phyloP scores from a whole-genome alignment of 2,888 invertebrate species.

The Limnephilus lunatus region DNA sequence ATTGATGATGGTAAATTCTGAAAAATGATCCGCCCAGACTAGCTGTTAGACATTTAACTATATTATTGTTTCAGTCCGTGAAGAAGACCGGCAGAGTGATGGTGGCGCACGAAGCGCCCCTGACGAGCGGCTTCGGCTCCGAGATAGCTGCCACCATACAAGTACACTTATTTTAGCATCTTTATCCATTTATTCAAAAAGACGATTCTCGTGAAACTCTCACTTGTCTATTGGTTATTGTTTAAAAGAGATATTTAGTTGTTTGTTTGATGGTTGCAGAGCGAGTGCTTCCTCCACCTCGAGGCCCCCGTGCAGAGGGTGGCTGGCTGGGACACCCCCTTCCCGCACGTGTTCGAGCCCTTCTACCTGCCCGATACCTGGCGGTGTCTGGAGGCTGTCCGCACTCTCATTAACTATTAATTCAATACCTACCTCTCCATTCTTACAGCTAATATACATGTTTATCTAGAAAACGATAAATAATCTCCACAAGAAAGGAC shows the following conservation, averaged over 20 bases:
- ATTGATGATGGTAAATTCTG: background rate
- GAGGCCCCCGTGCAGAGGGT: slow-evolving; percentile 95
- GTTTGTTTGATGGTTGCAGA: slow-evolving; percentile 75
- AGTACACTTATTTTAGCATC: slow-evolving; percentile 73
- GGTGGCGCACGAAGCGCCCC: slow-evolving; percentile 96
- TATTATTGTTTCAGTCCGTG: slow-evolving; percentile 85
- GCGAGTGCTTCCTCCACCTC: slow-evolving; percentile 94
- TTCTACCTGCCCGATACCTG: slow-evolving; percentile 97
- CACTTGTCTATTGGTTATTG: too few relatives aligned
- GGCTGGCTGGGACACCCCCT: slow-evolving; percentile 98
- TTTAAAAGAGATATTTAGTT: slow-evolving; percentile 24
- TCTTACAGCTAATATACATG: too few relatives aligned
- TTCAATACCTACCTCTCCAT: too few relatives aligned
- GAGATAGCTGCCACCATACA: slow-evolving; percentile 96
- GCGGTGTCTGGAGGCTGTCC: slow-evolving; percentile 91
- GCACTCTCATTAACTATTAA: slow-evolving; percentile 77
- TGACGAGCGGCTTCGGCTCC: slow-evolving; percentile 96
- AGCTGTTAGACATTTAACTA: background rate
- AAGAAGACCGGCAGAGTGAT: slow-evolving; percentile 95
- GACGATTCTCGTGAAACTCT: background rate
- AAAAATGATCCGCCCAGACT: background rate
- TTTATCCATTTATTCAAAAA: background rate
- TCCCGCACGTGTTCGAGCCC: slow-evolving; percentile 96
- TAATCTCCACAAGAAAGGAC: too few relatives aligned
- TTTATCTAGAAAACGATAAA: too few relatives aligned